Conservation (phyloP, 2,113 vertebrate species). For the Albula glossodonta region DNA sequence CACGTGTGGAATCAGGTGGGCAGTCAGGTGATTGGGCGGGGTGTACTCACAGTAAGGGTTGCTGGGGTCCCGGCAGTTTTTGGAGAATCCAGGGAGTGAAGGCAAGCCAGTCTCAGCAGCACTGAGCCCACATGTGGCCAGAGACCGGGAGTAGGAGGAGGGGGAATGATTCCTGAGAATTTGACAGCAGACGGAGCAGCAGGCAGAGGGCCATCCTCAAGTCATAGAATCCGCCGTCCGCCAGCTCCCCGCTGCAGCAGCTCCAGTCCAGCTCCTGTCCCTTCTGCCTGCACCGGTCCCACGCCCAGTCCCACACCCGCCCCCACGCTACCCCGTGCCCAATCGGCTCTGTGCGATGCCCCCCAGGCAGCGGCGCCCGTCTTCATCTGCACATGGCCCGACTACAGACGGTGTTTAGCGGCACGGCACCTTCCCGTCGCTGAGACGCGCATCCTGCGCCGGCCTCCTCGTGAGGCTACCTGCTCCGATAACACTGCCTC, state of each 20-base stretch:
- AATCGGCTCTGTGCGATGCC: not conserved
- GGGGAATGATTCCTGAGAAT: not conserved
- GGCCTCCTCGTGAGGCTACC: not conserved
- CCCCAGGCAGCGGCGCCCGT: not conserved
- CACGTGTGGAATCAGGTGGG: not conserved
- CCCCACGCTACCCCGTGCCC: not conserved
- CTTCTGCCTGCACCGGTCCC: not conserved
- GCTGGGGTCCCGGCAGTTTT: not conserved
- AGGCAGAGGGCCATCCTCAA: not conserved
- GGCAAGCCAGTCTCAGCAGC: not conserved
- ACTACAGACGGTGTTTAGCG: not conserved
- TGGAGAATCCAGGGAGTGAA: not conserved
- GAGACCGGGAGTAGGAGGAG: not conserved
- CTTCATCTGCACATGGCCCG: not conserved
- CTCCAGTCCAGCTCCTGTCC: not conserved
- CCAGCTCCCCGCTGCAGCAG: not conserved
- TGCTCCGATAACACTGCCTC: not conserved
- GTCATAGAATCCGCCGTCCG: not conserved
- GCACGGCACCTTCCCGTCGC: not conserved
- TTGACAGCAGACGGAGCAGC: not conserved
- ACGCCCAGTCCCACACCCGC: not conserved
- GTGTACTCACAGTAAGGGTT: not conserved
- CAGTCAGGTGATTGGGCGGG: not conserved
- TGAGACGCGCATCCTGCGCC: not conserved
- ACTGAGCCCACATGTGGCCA: not conserved